Evolutionary conservation across 2,888 invertebrate genomes (phyloP).

Genomic region (Hemistola chrysoprasaria): DNA sequence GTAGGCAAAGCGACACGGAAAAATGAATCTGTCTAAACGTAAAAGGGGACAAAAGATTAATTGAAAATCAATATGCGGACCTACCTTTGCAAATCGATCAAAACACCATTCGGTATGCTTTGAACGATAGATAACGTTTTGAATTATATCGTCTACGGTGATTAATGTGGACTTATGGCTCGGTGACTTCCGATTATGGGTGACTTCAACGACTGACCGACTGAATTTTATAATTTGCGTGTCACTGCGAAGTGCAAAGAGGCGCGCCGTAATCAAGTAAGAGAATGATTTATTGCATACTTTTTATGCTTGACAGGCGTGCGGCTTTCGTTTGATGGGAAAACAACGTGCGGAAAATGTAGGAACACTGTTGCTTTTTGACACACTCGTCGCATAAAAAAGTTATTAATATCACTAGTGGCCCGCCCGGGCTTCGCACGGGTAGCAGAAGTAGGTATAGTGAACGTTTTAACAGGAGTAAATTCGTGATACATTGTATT

Average conservation of each 20-base stretch:
- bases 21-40: slow-evolving; percentile 64
- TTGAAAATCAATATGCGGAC: slow-evolving; percentile 73
- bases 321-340: background rate
- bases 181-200: slow-evolving; percentile 49
- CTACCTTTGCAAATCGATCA: slow-evolving; percentile 72
- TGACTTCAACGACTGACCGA: slow-evolving; percentile 41
- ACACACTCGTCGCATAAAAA: too few relatives aligned
- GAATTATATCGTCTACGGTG: slow-evolving; percentile 70
- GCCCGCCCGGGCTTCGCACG: too few relatives aligned
- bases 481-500: background rate
- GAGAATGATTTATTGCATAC: slow-evolving; percentile 32
- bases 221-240: slow-evolving; percentile 20
- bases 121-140: slow-evolving; percentile 58
- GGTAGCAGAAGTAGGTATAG: too few relatives aligned
- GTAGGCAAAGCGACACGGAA: slow-evolving; percentile 40
- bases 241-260: slow-evolving; percentile 39
- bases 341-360: too few relatives aligned
- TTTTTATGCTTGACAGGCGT: too few relatives aligned
- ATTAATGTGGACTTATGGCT: slow-evolving; percentile 71
- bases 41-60: slow-evolving; percentile 74
- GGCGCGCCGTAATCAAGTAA: slow-evolving; percentile 39
- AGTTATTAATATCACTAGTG: too few relatives aligned
- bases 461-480: too few relatives aligned
- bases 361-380: too few relatives aligned
- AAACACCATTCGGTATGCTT: slow-evolving; percentile 69